Conservation (phyloP, 1,140 invertebrate genomes). For the Sarcophaga bullata region DNA sequence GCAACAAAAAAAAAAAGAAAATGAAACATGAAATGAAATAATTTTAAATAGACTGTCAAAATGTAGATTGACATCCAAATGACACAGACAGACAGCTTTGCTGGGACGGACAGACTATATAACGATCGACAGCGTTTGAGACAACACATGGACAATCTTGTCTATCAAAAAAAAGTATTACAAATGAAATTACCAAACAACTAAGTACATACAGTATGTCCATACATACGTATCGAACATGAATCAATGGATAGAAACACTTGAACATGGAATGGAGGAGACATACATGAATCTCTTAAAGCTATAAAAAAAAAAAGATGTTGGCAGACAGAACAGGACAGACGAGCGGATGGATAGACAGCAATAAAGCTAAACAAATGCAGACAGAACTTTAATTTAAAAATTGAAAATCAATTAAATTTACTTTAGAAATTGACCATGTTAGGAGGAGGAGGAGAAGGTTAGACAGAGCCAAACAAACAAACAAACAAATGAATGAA, state of each 20-base stretch:
- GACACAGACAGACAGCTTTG: constrained; percentile 18
- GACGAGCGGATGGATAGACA: neutral
- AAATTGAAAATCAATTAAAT: constrained; percentile 38
- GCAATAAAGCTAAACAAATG: neutral
- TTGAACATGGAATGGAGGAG: too few species aligned
- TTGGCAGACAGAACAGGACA: neutral
- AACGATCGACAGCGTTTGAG: neutral
- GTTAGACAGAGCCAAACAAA: neutral
- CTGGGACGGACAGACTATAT: neutral
- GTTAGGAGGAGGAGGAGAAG: constrained; percentile 18
- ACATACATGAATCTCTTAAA: too few species aligned
- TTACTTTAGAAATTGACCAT: constrained; percentile 25
- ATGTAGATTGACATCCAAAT: constrained; percentile 35
- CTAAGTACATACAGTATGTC: too few species aligned
- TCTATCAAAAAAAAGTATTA: neutral
- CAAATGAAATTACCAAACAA: too few species aligned
- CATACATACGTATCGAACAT: too few species aligned
- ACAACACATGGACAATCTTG: neutral
- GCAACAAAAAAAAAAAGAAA: neutral
- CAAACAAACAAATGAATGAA: neutral
- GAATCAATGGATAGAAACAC: too few species aligned
- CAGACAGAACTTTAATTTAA: neutral
- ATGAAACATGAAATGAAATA: constrained; percentile 25
- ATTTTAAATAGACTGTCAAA: constrained; percentile 37
- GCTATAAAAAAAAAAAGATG: too few species aligned